A percentile compares a stretch with the other conserved stretches of the same genome.
Conservation (phyloP, 2,113 vertebrate genomes). For the Atrichornis clamosus region DNA sequence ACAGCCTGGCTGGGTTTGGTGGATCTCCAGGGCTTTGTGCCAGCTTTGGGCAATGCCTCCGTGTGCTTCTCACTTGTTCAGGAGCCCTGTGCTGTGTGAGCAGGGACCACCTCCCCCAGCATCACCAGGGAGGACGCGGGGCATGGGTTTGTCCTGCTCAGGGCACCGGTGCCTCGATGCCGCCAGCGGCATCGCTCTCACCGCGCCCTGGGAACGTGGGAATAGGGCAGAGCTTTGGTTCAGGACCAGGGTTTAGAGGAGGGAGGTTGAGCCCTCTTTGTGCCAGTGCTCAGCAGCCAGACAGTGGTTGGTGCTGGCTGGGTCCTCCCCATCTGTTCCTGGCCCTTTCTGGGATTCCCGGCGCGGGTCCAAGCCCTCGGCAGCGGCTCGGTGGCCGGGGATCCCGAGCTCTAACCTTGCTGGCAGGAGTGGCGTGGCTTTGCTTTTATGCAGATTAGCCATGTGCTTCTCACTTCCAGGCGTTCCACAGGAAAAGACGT, state of each 20-base stretch:
- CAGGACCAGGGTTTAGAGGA: not conserved
- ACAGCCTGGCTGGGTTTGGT: not conserved
- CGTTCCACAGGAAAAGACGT: conserved; percentile 81
- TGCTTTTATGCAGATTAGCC: conserved; percentile 98
- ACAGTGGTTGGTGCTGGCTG: conserved; percentile 70
- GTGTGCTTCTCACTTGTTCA: rapidly evolving
- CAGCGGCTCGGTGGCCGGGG: conserved; percentile 83
- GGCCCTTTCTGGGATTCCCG: conserved; percentile 79
- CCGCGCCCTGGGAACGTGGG: not conserved
- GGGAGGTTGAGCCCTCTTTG: conserved; percentile 6
- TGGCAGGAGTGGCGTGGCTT: conserved; percentile 87
- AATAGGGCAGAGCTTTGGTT: not conserved
- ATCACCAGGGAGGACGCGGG: rapidly evolving
- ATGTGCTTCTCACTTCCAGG: conserved; percentile 89
- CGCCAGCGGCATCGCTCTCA: rapidly evolving
- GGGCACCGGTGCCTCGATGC: not conserved
- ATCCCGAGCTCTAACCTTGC: conserved; percentile 85
- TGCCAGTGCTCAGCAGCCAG: conserved; percentile 21
- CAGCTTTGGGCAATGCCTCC: not conserved
- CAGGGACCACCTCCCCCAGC: rapidly evolving
- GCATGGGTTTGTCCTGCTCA: not conserved
- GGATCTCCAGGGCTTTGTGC: rapidly evolving
- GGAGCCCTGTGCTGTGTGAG: rapidly evolving
- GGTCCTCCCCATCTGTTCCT: conserved; percentile 86
- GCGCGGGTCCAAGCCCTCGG: conserved; percentile 74